These are phyloP conservation scores for Artemia sp. DNA, from an alignment of 2,888 invertebrate genomes.

Conservation along the genomic window DNA sequence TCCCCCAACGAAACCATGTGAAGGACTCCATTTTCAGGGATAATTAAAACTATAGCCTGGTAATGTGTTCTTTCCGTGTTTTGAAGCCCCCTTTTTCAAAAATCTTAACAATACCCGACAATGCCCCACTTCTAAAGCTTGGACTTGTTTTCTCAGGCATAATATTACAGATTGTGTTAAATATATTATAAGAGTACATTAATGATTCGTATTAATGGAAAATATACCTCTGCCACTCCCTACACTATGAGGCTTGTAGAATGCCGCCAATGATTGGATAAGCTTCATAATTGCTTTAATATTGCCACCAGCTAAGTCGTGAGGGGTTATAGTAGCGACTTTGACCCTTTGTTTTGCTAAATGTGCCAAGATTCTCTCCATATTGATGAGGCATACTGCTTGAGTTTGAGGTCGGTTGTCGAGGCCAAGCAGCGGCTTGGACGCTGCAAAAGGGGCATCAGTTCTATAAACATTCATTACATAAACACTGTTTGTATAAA, in stretches of 20 bases:
- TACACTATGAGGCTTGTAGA: conserved; percentile 32
- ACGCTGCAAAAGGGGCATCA: conserved; percentile 28
- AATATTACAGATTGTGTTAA: neutral
- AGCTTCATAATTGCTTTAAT: conserved; percentile 35
- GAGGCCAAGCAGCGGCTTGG: conserved; percentile 31
- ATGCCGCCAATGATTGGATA: conserved; percentile 35
- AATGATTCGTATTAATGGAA: neutral
- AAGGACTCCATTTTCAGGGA: too few relatives aligned
- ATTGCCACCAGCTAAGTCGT: conserved; percentile 31
- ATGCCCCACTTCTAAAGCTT: neutral
- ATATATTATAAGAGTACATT: conserved; percentile 6
- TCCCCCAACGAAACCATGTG: too few relatives aligned
- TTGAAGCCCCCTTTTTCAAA: too few relatives aligned
- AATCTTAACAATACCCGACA: too few relatives aligned
- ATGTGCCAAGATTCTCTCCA: conserved; percentile 33
- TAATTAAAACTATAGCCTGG: too few relatives aligned
- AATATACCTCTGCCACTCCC: conserved; percentile 20
- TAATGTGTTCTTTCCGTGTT: too few relatives aligned
- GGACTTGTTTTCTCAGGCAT: neutral
- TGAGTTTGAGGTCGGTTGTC: conserved; percentile 29
- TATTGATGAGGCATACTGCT: conserved; percentile 32
- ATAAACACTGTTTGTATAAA: too few relatives aligned
- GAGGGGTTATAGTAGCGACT: conserved; percentile 31
- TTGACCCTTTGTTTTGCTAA: conserved; percentile 32
- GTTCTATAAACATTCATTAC: too few relatives aligned